Evolutionary conservation across 2,888 invertebrate species (phyloP).

Genomic region (Aromia moschata): DNA sequence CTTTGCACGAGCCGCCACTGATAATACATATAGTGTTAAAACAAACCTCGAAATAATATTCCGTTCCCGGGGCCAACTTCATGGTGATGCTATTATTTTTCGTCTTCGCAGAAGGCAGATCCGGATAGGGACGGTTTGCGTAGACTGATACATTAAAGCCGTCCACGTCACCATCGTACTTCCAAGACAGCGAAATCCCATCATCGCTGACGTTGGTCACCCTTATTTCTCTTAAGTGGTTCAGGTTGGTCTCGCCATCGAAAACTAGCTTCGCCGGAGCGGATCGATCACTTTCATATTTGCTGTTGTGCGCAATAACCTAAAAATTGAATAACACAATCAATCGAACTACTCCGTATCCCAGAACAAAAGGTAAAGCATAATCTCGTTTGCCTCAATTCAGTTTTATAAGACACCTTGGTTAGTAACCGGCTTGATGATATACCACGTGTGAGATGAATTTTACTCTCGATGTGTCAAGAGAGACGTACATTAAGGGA

Average conservation of each 20-base stretch:
- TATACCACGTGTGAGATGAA: no score
- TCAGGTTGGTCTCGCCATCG: slow-evolving; percentile 72
- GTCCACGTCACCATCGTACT: slow-evolving; percentile 52
- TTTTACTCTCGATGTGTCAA: no score
- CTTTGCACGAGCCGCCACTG: no score
- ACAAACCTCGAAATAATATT: slow-evolving; percentile 69
- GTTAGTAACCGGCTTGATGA: no score
- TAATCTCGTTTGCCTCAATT: no score
- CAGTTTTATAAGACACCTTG: no score
- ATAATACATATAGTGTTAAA: no score
- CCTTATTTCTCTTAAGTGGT: slow-evolving; percentile 68
- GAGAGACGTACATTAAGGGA: no score
- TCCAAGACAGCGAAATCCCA: slow-evolving; percentile 71
- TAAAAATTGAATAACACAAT: no score
- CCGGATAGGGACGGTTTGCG: slow-evolving; percentile 68
- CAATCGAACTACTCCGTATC: no score
- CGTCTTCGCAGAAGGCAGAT: slow-evolving; percentile 62
- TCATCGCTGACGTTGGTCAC: slow-evolving; percentile 64
- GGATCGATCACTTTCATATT: slow-evolving; percentile 70
- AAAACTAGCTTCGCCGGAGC: slow-evolving; percentile 69
- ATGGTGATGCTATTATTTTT: slow-evolving; percentile 52
- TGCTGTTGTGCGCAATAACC: slow-evolving; percentile 74
- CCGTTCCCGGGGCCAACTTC: slow-evolving; percentile 62
- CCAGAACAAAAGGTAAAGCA: no score
- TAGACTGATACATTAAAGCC: slow-evolving; percentile 54